Evolutionary conservation across 2,113 vertebrate species (phyloP), one percentile per base, ranked within the genome.

Genomic region (Notothenia rossii): DNA sequence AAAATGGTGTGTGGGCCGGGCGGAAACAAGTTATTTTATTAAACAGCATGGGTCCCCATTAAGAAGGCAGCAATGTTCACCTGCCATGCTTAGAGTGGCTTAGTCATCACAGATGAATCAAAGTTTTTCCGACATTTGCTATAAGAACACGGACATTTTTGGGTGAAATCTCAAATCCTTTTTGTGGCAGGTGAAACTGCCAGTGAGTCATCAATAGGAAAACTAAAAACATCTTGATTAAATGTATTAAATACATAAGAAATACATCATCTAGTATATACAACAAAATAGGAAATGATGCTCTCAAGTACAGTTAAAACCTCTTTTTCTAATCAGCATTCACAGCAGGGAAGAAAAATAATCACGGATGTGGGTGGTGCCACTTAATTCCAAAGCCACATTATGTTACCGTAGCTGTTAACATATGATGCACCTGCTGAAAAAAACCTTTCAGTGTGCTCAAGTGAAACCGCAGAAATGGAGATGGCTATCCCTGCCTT

Each of bases 361-460:
- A 64, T 15, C 65, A 46, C 25, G 65, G 72, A 73, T 63, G 53
- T 66, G 68, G 56, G 77, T 63, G 80, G 66, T 61, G 63, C 72
- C 75, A 70, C 45, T 77, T 62, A 71, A 75, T 78, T 83, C 58
- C 50, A 74, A 62, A 43, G 60, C 6, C 2, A 50, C n/a, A 75
- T 82, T 18, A 4, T 68, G 14, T 65, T 55, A 33, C 53, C 55
- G 75, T 18, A 49, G 71, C 74, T 62, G 76, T 20, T 77, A 65
- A 70, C 71, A 77, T 70, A 71, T 7, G 76, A 77, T 36, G 59
- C 64, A 67, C 59, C 46, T 74, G 78, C 61, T 71, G 72, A 29
- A 46, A 69, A 79, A 15, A 40, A 40, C 7, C 36, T 40, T 40
- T 40, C 36, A 40, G 36, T 40, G 3, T 29, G 29, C 29, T 29